A percentile compares a stretch with the other conserved stretches of the same genome.
Conservation (phyloP, 2,888 invertebrate species). For the Plebejus anna region DNA sequence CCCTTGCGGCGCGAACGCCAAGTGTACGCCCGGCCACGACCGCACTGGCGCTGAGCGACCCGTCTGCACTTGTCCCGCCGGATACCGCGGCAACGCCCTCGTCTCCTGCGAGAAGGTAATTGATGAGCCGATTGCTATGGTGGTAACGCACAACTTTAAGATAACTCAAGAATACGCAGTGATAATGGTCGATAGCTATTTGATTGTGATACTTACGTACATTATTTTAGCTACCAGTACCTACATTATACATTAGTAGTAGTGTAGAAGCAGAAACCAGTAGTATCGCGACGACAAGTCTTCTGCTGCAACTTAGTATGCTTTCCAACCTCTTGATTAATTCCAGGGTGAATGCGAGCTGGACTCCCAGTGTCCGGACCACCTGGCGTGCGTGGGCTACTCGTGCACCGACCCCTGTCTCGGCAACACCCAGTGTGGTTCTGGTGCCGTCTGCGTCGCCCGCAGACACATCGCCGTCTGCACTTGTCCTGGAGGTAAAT, state of each 20-base stretch:
- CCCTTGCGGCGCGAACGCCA: constrained; percentile 90
- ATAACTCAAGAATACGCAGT: too few relatives aligned
- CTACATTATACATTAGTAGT: too few relatives aligned
- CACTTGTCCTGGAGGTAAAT: constrained; percentile 84
- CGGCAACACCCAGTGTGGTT: constrained; percentile 85
- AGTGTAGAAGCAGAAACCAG: too few relatives aligned
- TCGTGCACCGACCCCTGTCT: constrained; percentile 87
- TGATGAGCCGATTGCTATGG: too few relatives aligned
- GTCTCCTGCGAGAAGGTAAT: constrained; percentile 81
- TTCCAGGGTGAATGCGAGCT: constrained; percentile 87
- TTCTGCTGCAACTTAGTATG: too few relatives aligned
- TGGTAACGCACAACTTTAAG: too few relatives aligned
- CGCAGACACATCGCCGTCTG: constrained; percentile 90
- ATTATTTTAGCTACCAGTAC: too few relatives aligned
- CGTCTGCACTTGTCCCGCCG: constrained; percentile 90
- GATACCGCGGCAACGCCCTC: constrained; percentile 89
- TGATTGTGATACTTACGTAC: too few relatives aligned
- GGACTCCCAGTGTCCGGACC: constrained; percentile 87
- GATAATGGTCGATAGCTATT: too few relatives aligned
- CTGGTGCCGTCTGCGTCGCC: constrained; percentile 87
- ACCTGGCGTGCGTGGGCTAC: constrained; percentile 88
- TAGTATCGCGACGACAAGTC: too few relatives aligned
- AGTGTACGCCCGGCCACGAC: constrained; percentile 91
- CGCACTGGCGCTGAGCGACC: constrained; percentile 89
- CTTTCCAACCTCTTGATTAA: constrained; percentile 20